These are phyloP conservation scores for Ctenopoma kingsleyae DNA, from an alignment of 2,797 vertebrate genomes.

Conservation along the genomic window DNA sequence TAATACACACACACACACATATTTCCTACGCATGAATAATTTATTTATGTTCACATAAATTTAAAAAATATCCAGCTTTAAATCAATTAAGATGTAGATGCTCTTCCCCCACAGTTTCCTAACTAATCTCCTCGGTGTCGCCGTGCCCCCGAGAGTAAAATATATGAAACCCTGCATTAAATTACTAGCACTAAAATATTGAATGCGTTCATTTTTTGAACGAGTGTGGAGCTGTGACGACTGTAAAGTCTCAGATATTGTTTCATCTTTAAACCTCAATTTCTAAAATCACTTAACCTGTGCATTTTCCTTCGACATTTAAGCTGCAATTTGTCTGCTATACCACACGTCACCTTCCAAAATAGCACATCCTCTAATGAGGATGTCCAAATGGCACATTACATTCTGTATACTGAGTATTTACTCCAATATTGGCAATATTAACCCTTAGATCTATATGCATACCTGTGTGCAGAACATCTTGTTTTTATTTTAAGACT, in stretches of 20 bases:
- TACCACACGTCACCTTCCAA: no score
- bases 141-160: conserved; percentile 28
- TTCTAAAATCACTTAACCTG: conserved; percentile 6
- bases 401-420: not conserved
- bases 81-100: conserved; percentile 56
- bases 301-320: not conserved
- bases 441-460: not conserved
- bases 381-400: not conserved
- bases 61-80: conserved; percentile 42
- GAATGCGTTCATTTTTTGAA: conserved; percentile 47
- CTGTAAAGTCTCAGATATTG: not conserved
- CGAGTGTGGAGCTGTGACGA: not conserved
- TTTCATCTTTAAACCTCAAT: conserved; percentile 10
- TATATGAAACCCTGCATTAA: conserved; percentile 35
- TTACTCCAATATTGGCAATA: not conserved
- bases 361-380: no score
- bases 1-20: not conserved
- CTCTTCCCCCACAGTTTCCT: conserved; percentile 22
- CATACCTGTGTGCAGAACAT: not conserved
- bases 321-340: no score
- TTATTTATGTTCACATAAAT: conserved; percentile 44
- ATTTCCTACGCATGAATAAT: conserved; percentile 38
- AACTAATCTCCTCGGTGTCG: conserved; percentile 35
- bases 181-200: conserved; percentile 49
- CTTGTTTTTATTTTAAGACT: no score